These are phyloP conservation scores for Dendrolimus kikuchii DNA, from an alignment of 1,140 invertebrate genomes.

Conservation along the genomic window DNA sequence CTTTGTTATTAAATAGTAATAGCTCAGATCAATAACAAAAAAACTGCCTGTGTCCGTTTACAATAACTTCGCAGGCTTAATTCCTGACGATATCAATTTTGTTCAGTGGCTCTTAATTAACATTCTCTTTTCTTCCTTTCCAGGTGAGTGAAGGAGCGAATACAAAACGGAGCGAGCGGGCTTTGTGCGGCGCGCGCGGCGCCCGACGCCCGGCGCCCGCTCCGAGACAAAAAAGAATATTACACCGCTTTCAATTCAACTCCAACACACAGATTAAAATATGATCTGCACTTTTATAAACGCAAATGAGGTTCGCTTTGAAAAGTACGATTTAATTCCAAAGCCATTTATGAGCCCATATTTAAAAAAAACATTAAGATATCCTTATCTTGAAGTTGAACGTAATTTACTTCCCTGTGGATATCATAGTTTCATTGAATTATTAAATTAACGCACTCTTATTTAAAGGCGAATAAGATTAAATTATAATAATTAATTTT, in stretches of 20 bases:
- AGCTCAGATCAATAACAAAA: conserved; percentile 24
- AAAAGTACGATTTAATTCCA: conserved; percentile 56
- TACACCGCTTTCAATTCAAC: conserved; percentile 63
- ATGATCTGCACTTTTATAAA: conserved; percentile 67
- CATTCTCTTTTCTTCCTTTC: conserved; percentile 69
- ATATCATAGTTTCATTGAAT: too few relatives aligned
- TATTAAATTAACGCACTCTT: too few relatives aligned
- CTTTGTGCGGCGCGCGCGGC: conserved; percentile 47
- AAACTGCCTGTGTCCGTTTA: conserved; percentile 50
- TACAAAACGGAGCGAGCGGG: conserved; percentile 46
- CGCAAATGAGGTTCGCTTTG: conserved; percentile 64
- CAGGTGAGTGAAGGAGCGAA: conserved; percentile 65
- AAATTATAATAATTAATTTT: too few relatives aligned
- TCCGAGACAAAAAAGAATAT: conserved; percentile 64
- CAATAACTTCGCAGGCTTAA: conserved; percentile 50
- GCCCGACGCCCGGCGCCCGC: conserved; percentile 23
- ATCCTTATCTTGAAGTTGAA: too few relatives aligned
- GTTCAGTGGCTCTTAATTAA: conserved; percentile 69
- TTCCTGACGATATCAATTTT: conserved; percentile 65
- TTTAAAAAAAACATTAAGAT: conserved; percentile 3
- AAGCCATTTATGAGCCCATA: conserved; percentile 39
- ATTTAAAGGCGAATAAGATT: too few relatives aligned
- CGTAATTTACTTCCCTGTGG: too few relatives aligned
- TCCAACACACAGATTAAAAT: conserved; percentile 55
- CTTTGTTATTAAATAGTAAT: conserved; percentile 12